Percentiles rank a stretch among this genome's conserved stretches.
Evolutionary conservation across 2,888 invertebrate species (phyloP).

Genomic region (Eupeodes latifasciatus): DNA sequence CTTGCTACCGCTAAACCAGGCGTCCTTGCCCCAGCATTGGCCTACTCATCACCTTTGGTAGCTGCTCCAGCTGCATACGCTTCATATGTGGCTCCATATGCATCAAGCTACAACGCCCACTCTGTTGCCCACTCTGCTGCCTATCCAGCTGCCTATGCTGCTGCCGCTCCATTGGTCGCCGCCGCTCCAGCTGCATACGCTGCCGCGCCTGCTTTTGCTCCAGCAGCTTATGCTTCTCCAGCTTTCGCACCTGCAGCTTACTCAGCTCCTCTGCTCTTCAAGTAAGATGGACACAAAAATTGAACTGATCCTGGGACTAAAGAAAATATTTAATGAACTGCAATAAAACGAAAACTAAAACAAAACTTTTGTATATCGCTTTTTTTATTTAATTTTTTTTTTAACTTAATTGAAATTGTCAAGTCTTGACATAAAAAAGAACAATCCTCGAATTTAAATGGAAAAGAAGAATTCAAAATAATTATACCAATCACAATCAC

Average conservation of each 20-base stretch:
- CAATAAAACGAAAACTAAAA: constrained; percentile 40
- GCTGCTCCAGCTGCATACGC: constrained; percentile 71
- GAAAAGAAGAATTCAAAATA: background rate
- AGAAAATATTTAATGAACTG: constrained; percentile 5
- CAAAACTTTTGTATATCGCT: background rate
- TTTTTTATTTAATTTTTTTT: background rate
- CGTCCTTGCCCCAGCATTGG: constrained; percentile 77
- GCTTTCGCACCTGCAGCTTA: constrained; percentile 40
- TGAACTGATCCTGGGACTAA: constrained; percentile 32
- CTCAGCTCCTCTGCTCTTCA: constrained; percentile 66
- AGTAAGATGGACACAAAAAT: constrained; percentile 32
- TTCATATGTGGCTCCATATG: constrained; percentile 85
- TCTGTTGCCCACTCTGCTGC: constrained; percentile 79
- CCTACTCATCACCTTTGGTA: constrained; percentile 73
- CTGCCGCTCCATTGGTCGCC: constrained; percentile 61
- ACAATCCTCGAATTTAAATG: background rate
- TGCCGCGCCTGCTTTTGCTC: constrained; percentile 82
- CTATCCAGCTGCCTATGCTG: constrained; percentile 65
- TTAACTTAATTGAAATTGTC: background rate
- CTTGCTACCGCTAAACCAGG: constrained; percentile 75
- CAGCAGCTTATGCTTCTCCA: constrained; percentile 63
- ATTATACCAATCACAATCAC: background rate
- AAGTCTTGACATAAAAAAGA: background rate
- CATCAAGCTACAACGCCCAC: constrained; percentile 85
- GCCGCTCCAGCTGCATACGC: constrained; percentile 67